Conservation (phyloP, 2,888 invertebrate genomes). For the Acleris literana region DNA sequence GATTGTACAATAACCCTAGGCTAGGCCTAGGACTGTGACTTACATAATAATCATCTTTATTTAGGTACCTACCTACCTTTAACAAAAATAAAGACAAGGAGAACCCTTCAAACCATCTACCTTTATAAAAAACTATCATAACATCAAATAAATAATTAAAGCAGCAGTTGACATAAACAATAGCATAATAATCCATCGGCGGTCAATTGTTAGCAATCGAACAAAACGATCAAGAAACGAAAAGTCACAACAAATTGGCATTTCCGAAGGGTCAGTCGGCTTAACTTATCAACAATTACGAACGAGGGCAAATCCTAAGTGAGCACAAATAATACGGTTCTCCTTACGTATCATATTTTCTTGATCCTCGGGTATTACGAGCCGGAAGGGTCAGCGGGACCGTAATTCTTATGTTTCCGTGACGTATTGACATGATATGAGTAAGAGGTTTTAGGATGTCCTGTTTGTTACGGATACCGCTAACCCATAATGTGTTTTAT, state of each 20-base stretch:
- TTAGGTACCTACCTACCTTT: too few species aligned
- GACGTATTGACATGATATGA: constrained; percentile 61
- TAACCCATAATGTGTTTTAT: constrained; percentile 9
- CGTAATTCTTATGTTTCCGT: constrained; percentile 56
- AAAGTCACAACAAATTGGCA: constrained; percentile 72
- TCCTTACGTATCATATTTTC: constrained; percentile 75
- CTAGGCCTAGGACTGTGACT: too few species aligned
- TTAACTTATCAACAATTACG: constrained; percentile 62
- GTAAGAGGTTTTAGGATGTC: constrained; percentile 56
- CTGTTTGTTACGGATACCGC: constrained; percentile 18
- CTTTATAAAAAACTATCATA: too few species aligned
- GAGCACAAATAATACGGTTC: constrained; percentile 78
- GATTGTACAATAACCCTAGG: too few species aligned
- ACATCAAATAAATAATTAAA: constrained; percentile 1
- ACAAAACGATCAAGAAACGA: constrained; percentile 55
- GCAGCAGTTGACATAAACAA: constrained; percentile 17
- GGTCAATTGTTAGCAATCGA: constrained; percentile 39
- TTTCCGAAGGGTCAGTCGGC: constrained; percentile 72
- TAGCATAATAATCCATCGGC: constrained; percentile 21
- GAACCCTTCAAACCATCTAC: too few species aligned
- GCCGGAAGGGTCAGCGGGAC: constrained; percentile 73
- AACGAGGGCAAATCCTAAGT: constrained; percentile 70
- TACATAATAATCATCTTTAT: too few species aligned
- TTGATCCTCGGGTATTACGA: constrained; percentile 74
- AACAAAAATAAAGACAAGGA: too few species aligned